Base-by-base conservation (phyloP, 1,140 invertebrate species). In the Calephelis virginiensis region DNA sequence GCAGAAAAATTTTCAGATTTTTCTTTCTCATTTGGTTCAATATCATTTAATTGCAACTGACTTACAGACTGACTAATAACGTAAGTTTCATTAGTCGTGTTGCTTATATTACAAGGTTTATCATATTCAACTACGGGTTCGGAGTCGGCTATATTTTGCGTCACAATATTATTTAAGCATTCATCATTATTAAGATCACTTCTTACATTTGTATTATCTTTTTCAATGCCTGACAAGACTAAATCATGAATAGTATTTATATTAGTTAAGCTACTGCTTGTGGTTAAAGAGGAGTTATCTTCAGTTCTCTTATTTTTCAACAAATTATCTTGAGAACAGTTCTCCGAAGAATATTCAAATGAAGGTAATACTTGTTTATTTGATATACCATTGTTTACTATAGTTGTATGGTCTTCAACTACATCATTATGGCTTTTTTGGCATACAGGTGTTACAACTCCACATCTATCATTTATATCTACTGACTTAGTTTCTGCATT, bases 201-300 rank as follows among this genome's bases (percentile, higher is more conserved):
- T 38, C 12, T 14, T 53, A 38, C 14, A 50, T 62, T 47, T 62
- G n/a, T 37, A 48, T 69, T 46, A 45, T 56, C 53, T 61, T 68
- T 69, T 67, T 68, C 66, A 64, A 64, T 66, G n/a, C 59, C 68
- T 64, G 62, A 13, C 66, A 64, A 64, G 10, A 53, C 50, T 37
- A 50, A 28, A 63, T 48, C 28, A 7, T 28, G 11, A 12, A 11
- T 59, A 37, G 9, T 56, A 11, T 4, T 53, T 17, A 56, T 59
- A 59, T 59, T n/a, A 28, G 11, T 56, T 1, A 37, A 28, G 12
- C 17, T 56, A 37, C 6, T 37, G 1, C 1, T 10, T 37, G 17
- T 28, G 7, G 37, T 56, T 28, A 56, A 37, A 14, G 56, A 40
- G 0, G 38, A 59, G 37, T 59, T 59, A 59, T 40, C 38, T 40